Evolutionary conservation across 2,797 vertebrate species (phyloP).

Genomic region (Sebastes jordani): DNA sequence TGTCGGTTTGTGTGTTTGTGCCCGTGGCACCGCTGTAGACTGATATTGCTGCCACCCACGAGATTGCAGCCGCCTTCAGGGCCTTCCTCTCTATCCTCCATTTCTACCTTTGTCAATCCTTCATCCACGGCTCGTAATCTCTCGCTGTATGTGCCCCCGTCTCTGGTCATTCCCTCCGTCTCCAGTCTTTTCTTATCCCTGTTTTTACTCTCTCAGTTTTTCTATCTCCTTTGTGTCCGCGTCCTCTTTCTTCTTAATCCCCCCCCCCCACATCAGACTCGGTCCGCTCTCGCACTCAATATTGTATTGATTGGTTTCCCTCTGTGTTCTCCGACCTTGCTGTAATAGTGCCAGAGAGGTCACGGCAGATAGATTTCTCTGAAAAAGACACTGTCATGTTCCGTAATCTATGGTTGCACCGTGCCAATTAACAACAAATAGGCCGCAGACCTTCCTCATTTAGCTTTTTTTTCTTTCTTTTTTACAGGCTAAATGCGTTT

Average conservation of each 20-base stretch:
- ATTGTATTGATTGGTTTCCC: slow-evolving; percentile 76
- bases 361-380: slow-evolving; percentile 75
- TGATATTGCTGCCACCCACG: slow-evolving; percentile 51
- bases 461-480: background rate
- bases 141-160: background rate
- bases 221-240: slow-evolving; percentile 5
- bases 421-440: slow-evolving; percentile 76
- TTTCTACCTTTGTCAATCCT: slow-evolving; percentile 31
- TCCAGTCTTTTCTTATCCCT: background rate
- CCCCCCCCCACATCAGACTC: slow-evolving; percentile 35
- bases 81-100: slow-evolving; percentile 26
- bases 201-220: background rate
- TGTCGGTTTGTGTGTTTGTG: slow-evolving; percentile 40
- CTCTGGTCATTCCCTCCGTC: background rate
- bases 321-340: slow-evolving; percentile 81
- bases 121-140: slow-evolving; percentile 31
- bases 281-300: slow-evolving; percentile 65
- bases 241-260: slow-evolving; percentile 8
- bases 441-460: slow-evolving; percentile 52
- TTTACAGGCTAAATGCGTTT: slow-evolving; percentile 32
- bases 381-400: slow-evolving; percentile 80
- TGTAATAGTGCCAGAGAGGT: slow-evolving; percentile 77
- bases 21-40: slow-evolving; percentile 51
- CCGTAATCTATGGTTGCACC: slow-evolving; percentile 75
- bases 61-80: slow-evolving; percentile 50